These are phyloP conservation scores for Drosophila quinaria DNA, from an alignment of 2,888 invertebrate genomes.

Conservation along the genomic window DNA sequence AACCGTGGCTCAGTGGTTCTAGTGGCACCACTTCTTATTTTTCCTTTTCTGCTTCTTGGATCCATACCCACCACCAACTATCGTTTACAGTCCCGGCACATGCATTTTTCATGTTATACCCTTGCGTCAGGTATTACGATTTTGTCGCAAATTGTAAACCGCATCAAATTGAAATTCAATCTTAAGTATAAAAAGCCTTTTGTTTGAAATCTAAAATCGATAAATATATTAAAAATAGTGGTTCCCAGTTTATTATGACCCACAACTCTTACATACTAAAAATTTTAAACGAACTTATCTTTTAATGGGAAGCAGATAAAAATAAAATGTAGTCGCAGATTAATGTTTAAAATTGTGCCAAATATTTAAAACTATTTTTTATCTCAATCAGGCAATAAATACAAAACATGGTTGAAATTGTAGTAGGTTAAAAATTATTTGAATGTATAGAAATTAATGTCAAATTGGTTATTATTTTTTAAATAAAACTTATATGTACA, in stretches of 20 bases:
- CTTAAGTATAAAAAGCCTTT: too few species aligned
- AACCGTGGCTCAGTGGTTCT: conserved; percentile 16
- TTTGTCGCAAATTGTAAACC: background rate
- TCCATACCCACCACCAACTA: conserved; percentile 50
- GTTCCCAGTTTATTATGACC: background rate
- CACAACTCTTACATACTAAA: background rate
- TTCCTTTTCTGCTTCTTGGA: background rate
- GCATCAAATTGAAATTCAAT: background rate
- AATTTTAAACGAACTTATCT: background rate
- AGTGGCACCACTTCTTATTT: background rate
- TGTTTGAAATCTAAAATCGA: too few species aligned
- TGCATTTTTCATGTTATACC: conserved; percentile 37
- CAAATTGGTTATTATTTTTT: too few species aligned
- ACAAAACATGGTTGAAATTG: too few species aligned
- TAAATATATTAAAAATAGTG: too few species aligned
- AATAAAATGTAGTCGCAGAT: background rate
- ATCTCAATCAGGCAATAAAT: too few species aligned
- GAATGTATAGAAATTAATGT: too few species aligned
- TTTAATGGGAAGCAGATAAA: background rate
- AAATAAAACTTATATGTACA: too few species aligned
- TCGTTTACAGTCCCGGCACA: conserved; percentile 68
- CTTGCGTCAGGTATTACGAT: background rate
- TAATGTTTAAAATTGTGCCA: background rate
- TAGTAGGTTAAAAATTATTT: too few species aligned
- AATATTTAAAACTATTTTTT: too few species aligned